Conservation (phyloP, 2,888 invertebrate species). For the Perdita meconis region DNA sequence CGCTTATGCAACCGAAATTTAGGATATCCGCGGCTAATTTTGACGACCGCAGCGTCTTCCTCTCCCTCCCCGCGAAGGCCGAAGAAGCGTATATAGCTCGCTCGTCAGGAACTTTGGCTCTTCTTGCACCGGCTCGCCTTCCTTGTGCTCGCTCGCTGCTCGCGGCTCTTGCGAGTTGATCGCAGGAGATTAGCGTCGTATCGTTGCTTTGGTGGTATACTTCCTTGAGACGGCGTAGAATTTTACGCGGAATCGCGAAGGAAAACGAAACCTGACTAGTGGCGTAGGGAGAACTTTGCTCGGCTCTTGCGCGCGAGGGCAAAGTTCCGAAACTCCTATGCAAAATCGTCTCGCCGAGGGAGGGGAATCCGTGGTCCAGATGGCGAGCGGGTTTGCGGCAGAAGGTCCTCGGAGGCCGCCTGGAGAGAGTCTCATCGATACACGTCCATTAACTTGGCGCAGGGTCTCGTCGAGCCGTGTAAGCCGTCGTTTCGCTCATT, state of each 20-base stretch:
- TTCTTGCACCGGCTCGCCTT: slow-evolving; percentile 19
- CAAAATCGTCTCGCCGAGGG: too few relatives aligned
- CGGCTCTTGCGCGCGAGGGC: too few relatives aligned
- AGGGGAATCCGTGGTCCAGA: too few relatives aligned
- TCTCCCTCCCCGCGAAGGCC: not conserved
- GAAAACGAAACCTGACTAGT: too few relatives aligned
- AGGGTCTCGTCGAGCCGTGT: slow-evolving; percentile 36
- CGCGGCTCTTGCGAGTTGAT: slow-evolving; percentile 5
- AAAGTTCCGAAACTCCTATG: too few relatives aligned
- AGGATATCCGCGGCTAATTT: slow-evolving; percentile 68
- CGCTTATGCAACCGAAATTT: slow-evolving; percentile 61
- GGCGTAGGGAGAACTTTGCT: too few relatives aligned
- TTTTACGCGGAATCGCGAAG: not conserved
- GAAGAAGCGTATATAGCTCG: slow-evolving; percentile 20
- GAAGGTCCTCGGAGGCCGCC: slow-evolving; percentile 7
- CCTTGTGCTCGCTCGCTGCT: slow-evolving; percentile 4
- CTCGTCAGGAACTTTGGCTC: slow-evolving; percentile 37
- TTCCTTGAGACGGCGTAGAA: not conserved
- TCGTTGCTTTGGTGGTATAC: not conserved
- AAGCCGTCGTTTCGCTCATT: slow-evolving; percentile 59
- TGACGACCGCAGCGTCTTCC: slow-evolving; percentile 39
- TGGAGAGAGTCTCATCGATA: slow-evolving; percentile 39
- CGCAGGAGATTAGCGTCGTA: slow-evolving; percentile 18
- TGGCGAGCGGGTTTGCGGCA: too few relatives aligned
- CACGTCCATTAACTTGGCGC: slow-evolving; percentile 41